Conservation (phyloP, 2,888 invertebrate genomes). For the Eilema caniola region DNA sequence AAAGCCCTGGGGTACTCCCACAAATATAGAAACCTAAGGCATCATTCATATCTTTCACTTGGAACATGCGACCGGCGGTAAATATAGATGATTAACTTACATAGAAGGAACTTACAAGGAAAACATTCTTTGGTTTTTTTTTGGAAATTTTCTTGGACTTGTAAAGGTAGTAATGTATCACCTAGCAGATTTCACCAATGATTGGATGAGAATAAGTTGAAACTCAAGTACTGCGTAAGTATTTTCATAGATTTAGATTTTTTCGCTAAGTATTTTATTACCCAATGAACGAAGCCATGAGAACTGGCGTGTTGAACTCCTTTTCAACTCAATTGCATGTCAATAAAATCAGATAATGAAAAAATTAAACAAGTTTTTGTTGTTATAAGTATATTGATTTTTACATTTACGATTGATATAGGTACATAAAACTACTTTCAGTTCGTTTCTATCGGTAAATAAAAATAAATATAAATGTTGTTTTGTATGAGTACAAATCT, state of each 20-base stretch:
- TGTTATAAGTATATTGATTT: constrained; percentile 1
- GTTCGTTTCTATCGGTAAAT: background rate
- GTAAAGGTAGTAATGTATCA: no score
- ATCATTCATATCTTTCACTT: background rate
- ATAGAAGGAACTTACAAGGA: no score
- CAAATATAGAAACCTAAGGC: background rate
- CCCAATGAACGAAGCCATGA: no score
- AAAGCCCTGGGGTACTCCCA: constrained; percentile 2
- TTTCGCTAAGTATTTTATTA: no score
- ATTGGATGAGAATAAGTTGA: no score
- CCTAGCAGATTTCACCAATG: no score
- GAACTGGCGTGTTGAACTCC: no score
- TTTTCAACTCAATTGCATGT: background rate
- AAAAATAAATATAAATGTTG: background rate
- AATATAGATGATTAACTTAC: no score
- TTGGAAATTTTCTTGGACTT: no score
- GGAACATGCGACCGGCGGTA: background rate
- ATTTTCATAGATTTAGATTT: no score
- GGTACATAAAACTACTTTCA: background rate
- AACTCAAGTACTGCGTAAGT: no score
- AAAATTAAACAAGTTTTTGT: background rate
- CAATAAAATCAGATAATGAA: background rate
- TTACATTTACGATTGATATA: background rate
- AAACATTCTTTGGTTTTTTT: no score
- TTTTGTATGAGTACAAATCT: background rate